Base-by-base conservation (phyloP, 2,888 invertebrate genomes). In the Folsomia candida region DNA sequence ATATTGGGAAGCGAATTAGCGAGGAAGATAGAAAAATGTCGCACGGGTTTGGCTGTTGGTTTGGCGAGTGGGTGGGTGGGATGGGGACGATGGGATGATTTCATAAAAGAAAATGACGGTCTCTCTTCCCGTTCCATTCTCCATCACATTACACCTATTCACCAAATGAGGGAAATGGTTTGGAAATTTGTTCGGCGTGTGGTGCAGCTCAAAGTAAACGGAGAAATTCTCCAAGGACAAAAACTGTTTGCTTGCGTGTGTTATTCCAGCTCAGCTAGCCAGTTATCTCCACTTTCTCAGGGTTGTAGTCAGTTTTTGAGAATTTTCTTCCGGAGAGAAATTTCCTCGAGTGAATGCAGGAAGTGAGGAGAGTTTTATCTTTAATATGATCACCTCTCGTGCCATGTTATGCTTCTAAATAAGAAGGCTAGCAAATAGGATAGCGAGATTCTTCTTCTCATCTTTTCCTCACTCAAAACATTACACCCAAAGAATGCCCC, bases 231-330 rank as follows among this genome's bases (percentile, higher is more conserved):
- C 65, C n/a, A 51, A 27, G 65, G 65, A 54, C 25, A 54, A 65
- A 65, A 65, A 65, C 24, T 59, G 59, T 59, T 25, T 26, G 25
- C 27, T 24, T 59, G 57, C 22, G 57, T 57, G 57, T 57, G 57
- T 57, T 37, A 22, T 59, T 59, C 27, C 20, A 20, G 57, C 57
- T n/a, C 22, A 20, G 14, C 26, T 24, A 9, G 59, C 59, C 59
- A 59, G 54, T 57, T 65, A 65, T 65, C 65, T 54, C 14, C 51
- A 22, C 54, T 22, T 54, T 65, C 65, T 65, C 65, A 65, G 65
- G 37, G 37, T 37, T 37, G 37, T 37, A 14, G n/a, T n/a, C 14
- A 37, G 37, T 37, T 37, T 37, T 37, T 37, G 14, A 37, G 37
- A 37, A 37, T 37, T 51, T 64, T 64, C 57, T 57, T 54, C 22